Evolutionary conservation across 2,797 vertebrate genomes (phyloP), one percentile per base, ranked within the genome.

Genomic region (Denticeps clupeoides): DNA sequence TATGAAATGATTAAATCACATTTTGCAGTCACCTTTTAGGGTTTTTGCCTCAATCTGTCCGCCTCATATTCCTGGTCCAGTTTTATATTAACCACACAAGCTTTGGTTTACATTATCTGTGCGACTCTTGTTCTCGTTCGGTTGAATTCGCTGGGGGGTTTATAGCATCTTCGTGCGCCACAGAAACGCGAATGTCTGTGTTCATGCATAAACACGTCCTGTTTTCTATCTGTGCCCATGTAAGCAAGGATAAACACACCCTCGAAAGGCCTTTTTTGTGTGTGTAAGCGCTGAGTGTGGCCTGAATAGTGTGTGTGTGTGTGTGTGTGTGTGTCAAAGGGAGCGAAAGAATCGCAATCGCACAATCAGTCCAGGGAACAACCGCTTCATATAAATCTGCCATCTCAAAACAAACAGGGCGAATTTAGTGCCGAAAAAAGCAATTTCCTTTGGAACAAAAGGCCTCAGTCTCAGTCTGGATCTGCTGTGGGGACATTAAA

Each of bases 391-490:
- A 73, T 67, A 73, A 71, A 73, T 72, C 62, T 67, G 50, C 59
- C 53, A 45, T 64, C 59, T 65, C 51, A 72, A 74, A 75, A 66
- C 60, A 75, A 74, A 72, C 59, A 63, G 11, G 6, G 26, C 42
- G 24, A 43, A 62, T 62, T 62, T 62, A 59, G 58, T 47, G 58
- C 68, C 72, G 56, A 65, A 65, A 57, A n/a, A 48, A 21, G 48
- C 33, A 22, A 58, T 64, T 57, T 60, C 50, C 47, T 42, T 13
- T 41, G 38, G 49, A 72, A 72, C 62, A 69, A 75, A 69, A 69
- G 54, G 29, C 59, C 65, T 69, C 51, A 64, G 67, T 72, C 48
- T 64, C 58, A 60, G 46, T 19, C 10, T 43, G 53, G 48, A 55
- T 58, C 58, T 8, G 7, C 29, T 64, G 29, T 15, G 57, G 43